Evolutionary conservation across 2,113 vertebrate species (phyloP), one percentile per base, ranked within the genome.

Genomic region (Desmodus rotundus): DNA sequence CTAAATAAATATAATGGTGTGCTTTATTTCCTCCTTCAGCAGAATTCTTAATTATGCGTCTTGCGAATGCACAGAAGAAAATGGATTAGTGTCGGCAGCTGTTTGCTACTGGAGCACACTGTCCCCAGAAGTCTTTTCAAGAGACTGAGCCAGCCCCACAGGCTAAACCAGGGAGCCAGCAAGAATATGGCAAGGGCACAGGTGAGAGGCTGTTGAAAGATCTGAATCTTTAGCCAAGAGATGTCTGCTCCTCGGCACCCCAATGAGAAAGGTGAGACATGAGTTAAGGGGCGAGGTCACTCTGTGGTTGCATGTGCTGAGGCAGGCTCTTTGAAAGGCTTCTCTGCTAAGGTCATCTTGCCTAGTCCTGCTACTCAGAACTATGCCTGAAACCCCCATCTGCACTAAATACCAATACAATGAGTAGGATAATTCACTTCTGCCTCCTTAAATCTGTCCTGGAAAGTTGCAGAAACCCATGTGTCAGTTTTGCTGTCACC

Each of bases 11-110:
- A 96, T 90, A 82, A 77, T 3, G 94, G 84, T 78, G 90, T 78
- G 90, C 94, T 97, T 97, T 92, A 93, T 95, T 85, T 92, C 52
- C 86, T 95, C 73, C 85, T 96, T 91, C 45, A 4, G 89, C 97
- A 96, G 87, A 97, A 80, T 92, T 95, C 98, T 89, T 97, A 72
- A 96, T 98, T 93, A 88, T 22, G 91, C 28, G 81, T 80, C 95
- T 80, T 84, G 95, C 95, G 92, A 97, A 95, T 0, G 17, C 4
- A 24, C 77, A 43, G 54, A 95, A 94, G 97, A 91, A 91, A 97
- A 97, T 2, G 97, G 95, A 97, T 98, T 96, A 97, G 83, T 94
- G 7, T 22, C 47, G 26, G 58, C 97, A 98, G 98, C 98, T 97
- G 97, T 96, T 98, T 54, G 16, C 86, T 8, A 1, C 89, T 54